These are phyloP conservation scores for Helogale parvula DNA, from an alignment of 2,113 vertebrate species.

Conservation along the genomic window DNA sequence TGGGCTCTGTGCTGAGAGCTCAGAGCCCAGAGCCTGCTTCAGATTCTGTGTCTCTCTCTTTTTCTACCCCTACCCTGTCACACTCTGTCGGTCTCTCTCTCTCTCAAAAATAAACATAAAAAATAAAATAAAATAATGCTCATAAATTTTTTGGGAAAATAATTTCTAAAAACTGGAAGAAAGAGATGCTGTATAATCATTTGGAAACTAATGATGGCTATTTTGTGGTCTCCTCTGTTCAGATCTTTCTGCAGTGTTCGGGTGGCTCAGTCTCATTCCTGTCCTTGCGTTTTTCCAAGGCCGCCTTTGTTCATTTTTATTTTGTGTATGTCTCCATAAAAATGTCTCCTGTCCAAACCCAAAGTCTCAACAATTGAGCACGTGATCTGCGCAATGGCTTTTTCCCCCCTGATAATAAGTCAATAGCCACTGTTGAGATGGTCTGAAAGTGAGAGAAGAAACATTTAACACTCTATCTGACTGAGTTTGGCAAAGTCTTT, in stretches of 20 bases:
- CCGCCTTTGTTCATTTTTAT: neutral
- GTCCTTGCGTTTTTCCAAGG: neutral
- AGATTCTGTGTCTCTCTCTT: no score
- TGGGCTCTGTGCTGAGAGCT: no score
- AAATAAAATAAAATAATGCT: neutral
- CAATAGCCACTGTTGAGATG: neutral
- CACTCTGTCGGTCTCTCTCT: no score
- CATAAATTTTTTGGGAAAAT: neutral
- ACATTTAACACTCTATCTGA: neutral
- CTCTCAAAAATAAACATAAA: no score
- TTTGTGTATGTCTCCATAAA: slow-evolving; percentile 36
- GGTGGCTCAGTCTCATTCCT: neutral
- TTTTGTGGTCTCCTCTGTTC: neutral
- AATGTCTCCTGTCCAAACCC: slow-evolving; percentile 2
- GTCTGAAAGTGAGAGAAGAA: neutral
- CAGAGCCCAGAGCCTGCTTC: no score
- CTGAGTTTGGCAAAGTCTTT: slow-evolving; percentile 35
- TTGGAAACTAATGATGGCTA: neutral
- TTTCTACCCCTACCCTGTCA: no score
- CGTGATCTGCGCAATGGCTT: neutral
- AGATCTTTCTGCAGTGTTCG: neutral
- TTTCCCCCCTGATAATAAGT: neutral
- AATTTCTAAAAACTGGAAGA: neutral
- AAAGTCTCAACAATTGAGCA: neutral
- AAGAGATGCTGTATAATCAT: slow-evolving; percentile 23